Conservation (phyloP, 2,888 invertebrate genomes). For the Cylloceria caligata region DNA sequence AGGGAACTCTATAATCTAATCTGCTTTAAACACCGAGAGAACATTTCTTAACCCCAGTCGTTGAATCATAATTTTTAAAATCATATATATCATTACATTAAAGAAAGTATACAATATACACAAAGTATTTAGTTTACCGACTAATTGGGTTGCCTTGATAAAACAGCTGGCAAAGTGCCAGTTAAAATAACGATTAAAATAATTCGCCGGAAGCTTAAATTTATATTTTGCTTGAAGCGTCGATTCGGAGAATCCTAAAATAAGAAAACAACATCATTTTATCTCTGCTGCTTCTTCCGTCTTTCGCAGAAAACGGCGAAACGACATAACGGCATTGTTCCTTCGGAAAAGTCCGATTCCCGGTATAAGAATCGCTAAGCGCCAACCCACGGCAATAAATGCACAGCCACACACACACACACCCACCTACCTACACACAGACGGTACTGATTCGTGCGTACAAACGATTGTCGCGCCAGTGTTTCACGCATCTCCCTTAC, state of each 20-base stretch:
- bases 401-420: background rate
- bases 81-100: no score
- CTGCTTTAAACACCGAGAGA: no score
- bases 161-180: no score
- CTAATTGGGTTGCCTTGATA: no score
- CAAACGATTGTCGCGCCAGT: background rate
- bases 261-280: background rate
- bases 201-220: no score
- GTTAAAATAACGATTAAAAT: no score
- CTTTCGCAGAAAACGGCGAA: background rate
- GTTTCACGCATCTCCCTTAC: background rate
- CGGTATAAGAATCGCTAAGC: background rate
- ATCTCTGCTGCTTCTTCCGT: background rate
- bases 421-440: no score
- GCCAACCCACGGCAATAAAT: background rate
- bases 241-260: background rate
- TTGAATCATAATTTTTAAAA: no score
- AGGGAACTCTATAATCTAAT: no score
- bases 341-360: background rate
- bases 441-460: background rate
- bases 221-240: background rate
- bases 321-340: background rate
- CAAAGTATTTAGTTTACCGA: no score
- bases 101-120: no score
- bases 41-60: no score